Percentiles rank a stretch among this genome's conserved stretches.
Conservation (phyloP, 1,140 invertebrate species). For the Cydia strobilella region DNA sequence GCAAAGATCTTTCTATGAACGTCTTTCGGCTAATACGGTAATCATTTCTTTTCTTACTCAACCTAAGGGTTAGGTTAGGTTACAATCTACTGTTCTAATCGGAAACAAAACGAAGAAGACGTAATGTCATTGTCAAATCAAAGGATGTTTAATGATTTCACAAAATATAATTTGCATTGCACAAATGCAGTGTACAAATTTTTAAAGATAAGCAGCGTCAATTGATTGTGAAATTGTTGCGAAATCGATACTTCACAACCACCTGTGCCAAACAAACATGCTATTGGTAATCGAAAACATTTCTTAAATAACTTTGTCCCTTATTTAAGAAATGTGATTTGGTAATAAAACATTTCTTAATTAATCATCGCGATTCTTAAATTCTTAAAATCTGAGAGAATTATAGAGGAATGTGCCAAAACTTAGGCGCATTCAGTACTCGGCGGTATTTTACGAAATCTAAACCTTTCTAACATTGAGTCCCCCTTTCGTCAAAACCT, state of each 20-base stretch:
- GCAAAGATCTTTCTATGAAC: no score
- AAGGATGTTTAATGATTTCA: neutral
- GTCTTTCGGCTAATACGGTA: neutral
- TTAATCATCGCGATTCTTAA: no score
- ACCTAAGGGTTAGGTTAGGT: no score
- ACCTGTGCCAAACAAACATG: slow-evolving; percentile 6
- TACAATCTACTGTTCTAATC: neutral
- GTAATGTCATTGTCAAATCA: neutral
- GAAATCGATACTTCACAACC: slow-evolving; percentile 10
- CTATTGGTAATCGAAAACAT: neutral
- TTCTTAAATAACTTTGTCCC: no score
- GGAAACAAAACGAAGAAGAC: neutral
- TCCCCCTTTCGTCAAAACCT: neutral
- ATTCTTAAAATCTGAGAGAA: no score
- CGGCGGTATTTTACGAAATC: no score
- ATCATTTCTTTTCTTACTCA: neutral
- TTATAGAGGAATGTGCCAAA: no score
- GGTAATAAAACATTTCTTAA: no score
- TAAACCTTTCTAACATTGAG: no score
- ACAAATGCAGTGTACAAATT: neutral
- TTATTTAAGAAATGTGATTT: neutral
- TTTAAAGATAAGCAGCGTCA: neutral
- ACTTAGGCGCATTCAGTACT: no score
- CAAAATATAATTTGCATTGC: neutral
- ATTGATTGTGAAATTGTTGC: neutral